Evolutionary conservation across 1,140 invertebrate species (phyloP).

Genomic region (Lepidurus packardi): DNA sequence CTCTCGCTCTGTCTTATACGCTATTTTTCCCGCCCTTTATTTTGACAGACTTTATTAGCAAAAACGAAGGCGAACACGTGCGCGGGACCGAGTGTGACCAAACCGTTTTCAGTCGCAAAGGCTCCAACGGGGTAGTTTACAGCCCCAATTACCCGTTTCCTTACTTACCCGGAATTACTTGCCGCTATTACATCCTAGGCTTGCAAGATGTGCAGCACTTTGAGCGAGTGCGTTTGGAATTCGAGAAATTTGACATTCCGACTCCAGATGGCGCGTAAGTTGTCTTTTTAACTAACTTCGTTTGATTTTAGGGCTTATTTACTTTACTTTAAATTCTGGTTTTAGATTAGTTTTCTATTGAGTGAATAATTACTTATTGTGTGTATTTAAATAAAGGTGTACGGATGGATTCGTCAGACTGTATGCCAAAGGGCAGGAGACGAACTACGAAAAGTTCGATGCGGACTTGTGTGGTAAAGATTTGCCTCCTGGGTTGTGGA

Average conservation of each 20-base stretch:
- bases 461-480: conserved; percentile 79
- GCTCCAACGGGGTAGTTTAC: conserved; percentile 81
- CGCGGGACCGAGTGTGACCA: conserved; percentile 95
- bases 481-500: conserved; percentile 59
- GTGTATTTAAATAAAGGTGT: conserved; percentile 52
- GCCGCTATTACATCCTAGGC: conserved; percentile 95
- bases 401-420: conserved; percentile 84
- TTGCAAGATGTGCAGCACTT: conserved; percentile 91
- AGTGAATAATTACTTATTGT: neutral
- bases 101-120: conserved; percentile 87
- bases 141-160: conserved; percentile 93
- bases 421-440: conserved; percentile 86
- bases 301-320: no score
- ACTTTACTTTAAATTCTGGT: neutral
- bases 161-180: conserved; percentile 89
- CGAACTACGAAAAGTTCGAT: conserved; percentile 82
- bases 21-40: conserved; percentile 27
- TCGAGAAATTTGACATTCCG: conserved; percentile 83
- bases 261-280: conserved; percentile 46
- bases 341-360: neutral
- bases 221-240: conserved; percentile 82
- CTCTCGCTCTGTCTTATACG: neutral
- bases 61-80: conserved; percentile 85
- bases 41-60: conserved; percentile 82
- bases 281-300: neutral